Base-by-base conservation (phyloP, 64 coral and sea anemone species). In the Pocillopora verrucosa region DNA sequence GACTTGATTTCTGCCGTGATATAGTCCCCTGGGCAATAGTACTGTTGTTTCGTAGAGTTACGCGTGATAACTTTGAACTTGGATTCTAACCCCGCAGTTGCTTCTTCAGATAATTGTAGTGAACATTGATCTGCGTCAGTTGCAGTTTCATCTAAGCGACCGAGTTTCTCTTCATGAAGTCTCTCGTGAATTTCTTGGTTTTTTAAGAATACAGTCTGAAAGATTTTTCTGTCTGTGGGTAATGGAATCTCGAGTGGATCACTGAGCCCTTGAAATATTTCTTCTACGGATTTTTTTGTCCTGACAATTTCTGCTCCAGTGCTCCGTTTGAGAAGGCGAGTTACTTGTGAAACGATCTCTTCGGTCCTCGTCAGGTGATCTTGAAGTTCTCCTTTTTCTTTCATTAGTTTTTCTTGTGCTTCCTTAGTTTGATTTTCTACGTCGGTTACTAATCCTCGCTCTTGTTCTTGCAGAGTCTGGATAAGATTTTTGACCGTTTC, bases 351-450 rank as follows among this genome's bases (percentile, higher is more conserved):
- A 24, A 79, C 30, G 57, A 20, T n/a, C 34, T 79, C 20, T 14
- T 79, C 77, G 9, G 22, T 79, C 56, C 59, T 26, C 24, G 25
- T 59, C n/a, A 60, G 26, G 11, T 64, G n/a, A n/a, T 82, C 34
- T 10, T 36, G 57, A 62, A 82, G 36, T 14, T 17, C 9, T 26
- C 13, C 60, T 63, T 10, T 65, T 10, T 37, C 16, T 36, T 82
- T 64, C 16, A 2, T 36, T 9, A 61, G 13, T 12, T 20, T 25
- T 30, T 79, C 77, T 36, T 19, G 15, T 5, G 57, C 16, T 20
- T 19, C 34, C 60, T 61, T 82, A 19, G 26, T 82, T 34, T 82
- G 22, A 17, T 82, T 82, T 82, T 82, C 79, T 4, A 82, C 79
- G 24, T 82, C 57, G 2, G 57, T 57, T 13, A 79, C 26, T 30